A percentile compares a stretch with the other conserved stretches of the same genome.
Conservation (phyloP, 2,113 vertebrate genomes). For the Entelurus aequoreus region DNA sequence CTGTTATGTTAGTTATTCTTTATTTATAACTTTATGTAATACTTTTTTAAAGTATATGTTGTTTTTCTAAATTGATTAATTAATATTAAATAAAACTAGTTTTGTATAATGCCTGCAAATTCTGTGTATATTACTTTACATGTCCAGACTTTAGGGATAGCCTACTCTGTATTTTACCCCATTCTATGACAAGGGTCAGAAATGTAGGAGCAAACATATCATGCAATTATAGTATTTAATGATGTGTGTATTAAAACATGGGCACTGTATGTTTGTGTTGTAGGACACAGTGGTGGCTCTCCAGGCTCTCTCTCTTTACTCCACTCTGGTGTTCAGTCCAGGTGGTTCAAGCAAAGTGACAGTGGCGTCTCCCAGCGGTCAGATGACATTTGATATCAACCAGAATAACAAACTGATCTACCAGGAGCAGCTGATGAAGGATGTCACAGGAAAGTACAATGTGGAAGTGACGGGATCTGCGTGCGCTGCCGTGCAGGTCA, state of each 20-base stretch:
- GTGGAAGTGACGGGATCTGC: constrained; percentile 67
- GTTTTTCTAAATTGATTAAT: no score
- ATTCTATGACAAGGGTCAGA: no score
- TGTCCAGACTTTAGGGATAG: no score
- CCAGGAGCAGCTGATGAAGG: constrained; percentile 69
- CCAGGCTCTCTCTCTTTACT: constrained; percentile 78
- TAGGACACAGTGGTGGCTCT: constrained; percentile 81
- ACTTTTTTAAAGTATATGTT: no score
- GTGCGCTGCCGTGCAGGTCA: constrained; percentile 72
- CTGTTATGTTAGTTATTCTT: no score
- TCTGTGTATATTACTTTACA: no score
- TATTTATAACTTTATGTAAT: no score
- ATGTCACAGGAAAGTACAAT: constrained; percentile 56
- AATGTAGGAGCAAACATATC: no score
- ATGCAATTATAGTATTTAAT: no score
- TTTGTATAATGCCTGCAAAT: no score
- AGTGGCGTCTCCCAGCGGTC: constrained; percentile 47
- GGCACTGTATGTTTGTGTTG: constrained; percentile 16
- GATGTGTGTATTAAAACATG: background rate
- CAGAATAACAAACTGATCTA: constrained; percentile 77
- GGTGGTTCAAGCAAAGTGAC: constrained; percentile 44
- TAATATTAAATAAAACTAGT: no score
- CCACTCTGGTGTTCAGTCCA: constrained; percentile 50
- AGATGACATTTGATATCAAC: constrained; percentile 70
- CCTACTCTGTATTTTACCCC: no score